Percentiles rank a stretch among this genome's conserved stretches.
Evolutionary conservation across 2,888 invertebrate species (phyloP).

Genomic region (Gastracanthus pulcherrimus): DNA sequence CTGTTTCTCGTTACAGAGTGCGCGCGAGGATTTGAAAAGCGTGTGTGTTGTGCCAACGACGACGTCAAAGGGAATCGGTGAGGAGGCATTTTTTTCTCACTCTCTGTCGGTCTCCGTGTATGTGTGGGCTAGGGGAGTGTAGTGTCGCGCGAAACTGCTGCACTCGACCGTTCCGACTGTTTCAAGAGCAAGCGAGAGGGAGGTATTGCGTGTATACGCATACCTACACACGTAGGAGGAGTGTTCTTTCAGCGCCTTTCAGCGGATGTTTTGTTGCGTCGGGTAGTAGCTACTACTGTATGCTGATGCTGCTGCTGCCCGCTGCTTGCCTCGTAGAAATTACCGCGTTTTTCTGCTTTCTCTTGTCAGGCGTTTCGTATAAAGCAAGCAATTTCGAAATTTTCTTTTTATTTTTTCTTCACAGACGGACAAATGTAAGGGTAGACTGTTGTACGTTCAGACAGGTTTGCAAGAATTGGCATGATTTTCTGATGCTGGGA

Average conservation of each 20-base stretch:
- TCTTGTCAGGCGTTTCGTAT: background rate
- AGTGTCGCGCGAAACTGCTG: conserved; percentile 21
- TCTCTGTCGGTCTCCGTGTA: background rate
- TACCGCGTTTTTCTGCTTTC: conserved; percentile 3
- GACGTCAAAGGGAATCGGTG: conserved; percentile 43
- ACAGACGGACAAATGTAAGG: background rate
- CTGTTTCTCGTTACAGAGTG: no score
- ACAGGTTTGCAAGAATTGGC: background rate
- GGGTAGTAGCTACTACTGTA: no score
- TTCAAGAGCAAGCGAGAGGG: background rate
- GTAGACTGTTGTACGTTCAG: background rate
- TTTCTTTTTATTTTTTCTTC: background rate
- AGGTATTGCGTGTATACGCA: background rate
- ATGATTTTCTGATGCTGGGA: background rate
- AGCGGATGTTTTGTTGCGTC: background rate
- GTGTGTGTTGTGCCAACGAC: background rate
- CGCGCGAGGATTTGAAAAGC: conserved; percentile 12
- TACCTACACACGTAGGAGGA: background rate
- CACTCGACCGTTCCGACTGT: conserved; percentile 9
- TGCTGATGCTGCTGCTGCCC: no score
- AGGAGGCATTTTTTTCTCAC: conserved; percentile 38
- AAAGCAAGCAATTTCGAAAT: background rate
- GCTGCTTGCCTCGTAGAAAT: background rate
- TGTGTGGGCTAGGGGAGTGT: background rate
- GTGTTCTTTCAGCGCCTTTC: background rate